These are phyloP conservation scores for Pollenia griseotomentosa DNA, from an alignment of 2,888 invertebrate genomes.

Conservation along the genomic window DNA sequence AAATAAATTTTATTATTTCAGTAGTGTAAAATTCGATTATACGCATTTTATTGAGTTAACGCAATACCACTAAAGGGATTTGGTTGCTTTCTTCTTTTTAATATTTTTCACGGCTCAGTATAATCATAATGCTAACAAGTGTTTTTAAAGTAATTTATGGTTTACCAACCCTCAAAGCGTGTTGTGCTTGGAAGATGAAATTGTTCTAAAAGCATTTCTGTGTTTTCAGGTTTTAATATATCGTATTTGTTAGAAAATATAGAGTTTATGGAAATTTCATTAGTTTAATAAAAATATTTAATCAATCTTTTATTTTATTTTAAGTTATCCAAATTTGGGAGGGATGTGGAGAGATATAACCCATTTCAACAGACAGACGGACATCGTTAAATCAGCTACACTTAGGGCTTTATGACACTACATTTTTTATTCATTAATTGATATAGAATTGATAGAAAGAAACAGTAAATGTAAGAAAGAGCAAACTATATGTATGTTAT, in stretches of 20 bases:
- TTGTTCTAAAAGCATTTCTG: slow-evolving; percentile 36
- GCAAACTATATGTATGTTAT: too few species aligned
- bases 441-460: too few species aligned
- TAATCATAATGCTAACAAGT: slow-evolving; percentile 60
- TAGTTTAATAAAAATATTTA: too few species aligned
- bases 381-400: too few species aligned
- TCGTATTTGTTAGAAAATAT: not conserved
- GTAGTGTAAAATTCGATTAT: slow-evolving; percentile 73
- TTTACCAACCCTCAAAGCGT: slow-evolving; percentile 24
- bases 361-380: too few species aligned
- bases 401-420: too few species aligned
- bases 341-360: too few species aligned
- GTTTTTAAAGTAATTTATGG: slow-evolving; percentile 48
- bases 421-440: too few species aligned
- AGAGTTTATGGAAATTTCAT: too few species aligned
- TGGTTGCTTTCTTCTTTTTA: slow-evolving; percentile 7
- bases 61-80: slow-evolving; percentile 52
- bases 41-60: slow-evolving; percentile 71
- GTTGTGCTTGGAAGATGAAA: not conserved
- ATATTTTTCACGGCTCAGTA: not conserved
- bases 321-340: too few species aligned
- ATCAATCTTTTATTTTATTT: too few species aligned
- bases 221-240: not conserved
- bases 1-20: not conserved
- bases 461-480: too few species aligned